These are phyloP conservation scores for Ophraella communa DNA, from an alignment of 2,888 invertebrate species.

Conservation along the genomic window DNA sequence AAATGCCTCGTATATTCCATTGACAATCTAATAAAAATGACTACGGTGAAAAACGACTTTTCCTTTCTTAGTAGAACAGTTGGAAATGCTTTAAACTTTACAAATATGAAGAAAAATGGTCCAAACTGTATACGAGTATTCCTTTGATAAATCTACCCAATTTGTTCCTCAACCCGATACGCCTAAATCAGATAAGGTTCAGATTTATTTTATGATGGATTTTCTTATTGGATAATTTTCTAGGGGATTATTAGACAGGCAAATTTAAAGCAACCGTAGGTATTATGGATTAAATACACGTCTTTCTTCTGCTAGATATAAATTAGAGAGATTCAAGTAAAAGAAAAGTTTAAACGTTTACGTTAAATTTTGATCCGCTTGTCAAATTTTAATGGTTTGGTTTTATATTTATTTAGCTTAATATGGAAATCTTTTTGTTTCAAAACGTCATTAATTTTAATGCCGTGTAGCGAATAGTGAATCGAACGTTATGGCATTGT, in stretches of 20 bases:
- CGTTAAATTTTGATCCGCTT: too few species aligned
- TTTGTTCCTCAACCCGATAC: conserved; percentile 28
- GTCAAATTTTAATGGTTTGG: too few species aligned
- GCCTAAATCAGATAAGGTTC: conserved; percentile 12
- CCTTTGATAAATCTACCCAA: conserved; percentile 29
- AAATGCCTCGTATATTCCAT: too few species aligned
- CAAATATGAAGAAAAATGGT: conserved; percentile 28
- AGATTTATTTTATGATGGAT: conserved; percentile 9
- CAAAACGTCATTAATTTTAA: too few species aligned
- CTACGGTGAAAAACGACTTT: background rate
- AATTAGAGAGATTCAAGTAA: background rate
- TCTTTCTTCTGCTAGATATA: background rate
- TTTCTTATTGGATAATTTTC: background rate
- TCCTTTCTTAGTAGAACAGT: conserved; percentile 14
- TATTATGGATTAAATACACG: background rate
- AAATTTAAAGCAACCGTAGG: background rate
- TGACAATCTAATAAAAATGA: too few species aligned
- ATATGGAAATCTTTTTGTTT: too few species aligned
- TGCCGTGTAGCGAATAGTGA: too few species aligned
- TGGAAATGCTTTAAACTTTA: conserved; percentile 21
- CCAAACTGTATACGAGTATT: conserved; percentile 10
- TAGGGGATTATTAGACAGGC: background rate
- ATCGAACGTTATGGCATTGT: too few species aligned
- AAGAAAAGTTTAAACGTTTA: too few species aligned
- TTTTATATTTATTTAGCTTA: too few species aligned